Evolutionary conservation across 2,797 vertebrate genomes (phyloP), one percentile per base, ranked within the genome.

Genomic region (Pitangus sulphuratus): DNA sequence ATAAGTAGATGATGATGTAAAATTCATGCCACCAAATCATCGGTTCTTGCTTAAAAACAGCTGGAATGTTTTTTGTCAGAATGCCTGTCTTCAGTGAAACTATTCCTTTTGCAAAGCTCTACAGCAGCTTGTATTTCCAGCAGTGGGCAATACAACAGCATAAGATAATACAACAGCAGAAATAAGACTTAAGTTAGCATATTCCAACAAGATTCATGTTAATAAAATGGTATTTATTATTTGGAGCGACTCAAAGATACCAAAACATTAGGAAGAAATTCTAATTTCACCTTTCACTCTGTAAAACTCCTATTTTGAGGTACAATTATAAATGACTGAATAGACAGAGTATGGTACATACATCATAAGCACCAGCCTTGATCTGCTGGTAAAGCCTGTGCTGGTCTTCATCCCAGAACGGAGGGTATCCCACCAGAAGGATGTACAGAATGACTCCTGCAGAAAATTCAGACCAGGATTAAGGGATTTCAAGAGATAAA

Each of bases 381-480:
- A 99, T 99, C 97, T 99, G 99, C 97, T 99, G 99, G 89, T 99
- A 99, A 60, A 99, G 99, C 93, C 99, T 98, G 96, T 99, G 99
- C 91, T 99, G 99, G 97, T 99, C 99, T 94, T 99, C 99, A 62
- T 99, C 99, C 99, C 99, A 99, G 98, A 99, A 99, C 1, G 99
- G 99, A 94, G 99, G 99, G 58, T 99, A 99, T 66, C 99, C 99
- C 96, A 99, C 99, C 95, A 99, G 97, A 11, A 99, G 98, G 80
- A 99, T 99, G 94, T 99, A 99, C 57, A 99, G 98, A 95, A 99
- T 99, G 94, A 99, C 99, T 94, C 99, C 99, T 99, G 91, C 47
- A 89, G 56, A 94, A 90, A 95, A 95, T 76, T 15, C 58, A 95
- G 15, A 88, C 31, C 24, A 75, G 30, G 15, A 86, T 81, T 90